A percentile compares a stretch with the other conserved stretches of the same genome.
These are phyloP conservation scores for Galemys pyrenaicus DNA, from an alignment of 2,113 vertebrate species.

Conservation along the genomic window DNA sequence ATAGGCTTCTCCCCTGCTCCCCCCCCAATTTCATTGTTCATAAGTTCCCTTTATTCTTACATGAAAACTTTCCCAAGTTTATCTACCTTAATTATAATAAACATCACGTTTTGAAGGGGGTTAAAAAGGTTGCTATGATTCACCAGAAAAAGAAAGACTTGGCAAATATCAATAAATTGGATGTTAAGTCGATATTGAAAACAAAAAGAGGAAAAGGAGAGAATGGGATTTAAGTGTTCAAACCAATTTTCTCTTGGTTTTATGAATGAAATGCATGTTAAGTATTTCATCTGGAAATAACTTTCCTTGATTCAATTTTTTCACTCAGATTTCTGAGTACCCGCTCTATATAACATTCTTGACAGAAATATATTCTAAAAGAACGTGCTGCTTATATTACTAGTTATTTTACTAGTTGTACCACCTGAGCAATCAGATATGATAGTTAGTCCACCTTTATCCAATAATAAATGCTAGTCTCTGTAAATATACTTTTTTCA, in stretches of 20 bases:
- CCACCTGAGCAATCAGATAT: neutral
- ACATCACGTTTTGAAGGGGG: neutral
- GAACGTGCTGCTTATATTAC: neutral
- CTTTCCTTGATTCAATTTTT: neutral
- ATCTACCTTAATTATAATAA: neutral
- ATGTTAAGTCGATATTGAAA: neutral
- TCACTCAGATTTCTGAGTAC: neutral
- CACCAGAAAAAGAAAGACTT: neutral
- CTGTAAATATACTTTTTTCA: neutral
- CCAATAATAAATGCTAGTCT: neutral
- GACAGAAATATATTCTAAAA: neutral
- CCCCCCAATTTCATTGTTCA: neutral
- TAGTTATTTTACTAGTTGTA: neutral
- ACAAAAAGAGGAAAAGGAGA: neutral
- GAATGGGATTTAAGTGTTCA: neutral
- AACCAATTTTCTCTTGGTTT: neutral
- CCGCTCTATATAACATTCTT: neutral
- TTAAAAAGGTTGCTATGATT: neutral
- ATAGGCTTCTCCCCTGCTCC: neutral
- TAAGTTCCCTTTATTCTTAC: conserved; percentile 32
- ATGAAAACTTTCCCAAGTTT: neutral
- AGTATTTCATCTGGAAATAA: neutral
- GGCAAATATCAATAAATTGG: neutral
- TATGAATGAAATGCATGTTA: neutral
- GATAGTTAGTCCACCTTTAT: neutral